phyloP scores from a whole-genome alignment of 53 echinoderm and acorn worm genomes.

The Mesocentrotus franciscanus region DNA sequence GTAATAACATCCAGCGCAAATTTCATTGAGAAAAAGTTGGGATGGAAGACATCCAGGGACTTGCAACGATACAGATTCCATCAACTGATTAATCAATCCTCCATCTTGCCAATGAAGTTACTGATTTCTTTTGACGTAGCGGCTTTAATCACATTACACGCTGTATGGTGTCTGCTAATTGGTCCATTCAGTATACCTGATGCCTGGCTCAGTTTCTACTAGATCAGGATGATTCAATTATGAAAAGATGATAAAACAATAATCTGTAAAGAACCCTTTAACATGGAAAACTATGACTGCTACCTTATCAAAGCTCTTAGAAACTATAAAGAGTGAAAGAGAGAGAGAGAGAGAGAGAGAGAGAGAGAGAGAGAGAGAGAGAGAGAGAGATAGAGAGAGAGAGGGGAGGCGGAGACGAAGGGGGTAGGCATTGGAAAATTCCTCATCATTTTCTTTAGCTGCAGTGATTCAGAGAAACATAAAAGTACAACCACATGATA shows the following conservation, averaged over 20 bases:
- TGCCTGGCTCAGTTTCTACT: not conserved
- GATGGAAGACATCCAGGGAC: slow-evolving; percentile 18
- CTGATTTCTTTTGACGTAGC: slow-evolving; percentile 26
- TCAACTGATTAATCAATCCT: slow-evolving; percentile 36
- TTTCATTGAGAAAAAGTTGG: slow-evolving; percentile 13
- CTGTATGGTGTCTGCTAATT: not conserved
- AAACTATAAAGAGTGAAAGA: not conserved
- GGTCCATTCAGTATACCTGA: slow-evolving; percentile 28
- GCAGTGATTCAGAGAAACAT: not conserved
- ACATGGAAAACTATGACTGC: not conserved
- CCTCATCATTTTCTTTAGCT: not conserved
- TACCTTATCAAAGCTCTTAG: not conserved
- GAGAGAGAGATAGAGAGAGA: not conserved
- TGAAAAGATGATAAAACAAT: slow-evolving; percentile 20
- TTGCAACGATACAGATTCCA: not conserved
- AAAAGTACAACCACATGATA: not conserved
- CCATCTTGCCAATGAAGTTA: not conserved
- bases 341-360: not conserved
- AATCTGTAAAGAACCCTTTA: slow-evolving; percentile 6
- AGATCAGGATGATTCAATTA: slow-evolving; percentile 3
- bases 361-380: not conserved
- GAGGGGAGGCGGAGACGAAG: not conserved
- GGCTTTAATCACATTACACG: slow-evolving; percentile 26
- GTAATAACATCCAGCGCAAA: slow-evolving; percentile 36
- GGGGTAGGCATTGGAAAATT: not conserved